phyloP scores from a whole-genome alignment of 2,113 vertebrate species.

The Melanostigma gelatinosum region DNA sequence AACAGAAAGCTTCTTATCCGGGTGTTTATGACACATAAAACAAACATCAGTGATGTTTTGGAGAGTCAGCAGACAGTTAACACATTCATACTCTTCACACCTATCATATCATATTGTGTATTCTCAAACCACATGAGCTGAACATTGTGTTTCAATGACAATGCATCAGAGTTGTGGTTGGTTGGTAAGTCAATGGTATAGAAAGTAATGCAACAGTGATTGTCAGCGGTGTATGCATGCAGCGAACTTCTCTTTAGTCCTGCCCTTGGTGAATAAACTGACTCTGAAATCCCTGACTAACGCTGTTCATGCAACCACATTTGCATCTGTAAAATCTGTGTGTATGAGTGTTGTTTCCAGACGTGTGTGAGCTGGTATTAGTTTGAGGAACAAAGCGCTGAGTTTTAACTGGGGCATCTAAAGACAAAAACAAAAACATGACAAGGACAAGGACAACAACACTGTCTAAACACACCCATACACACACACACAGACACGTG shows the following conservation, averaged over 20 bases:
- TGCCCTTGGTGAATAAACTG: constrained; percentile 35
- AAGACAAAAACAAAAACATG: constrained; percentile 54
- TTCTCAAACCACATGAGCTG: neutral
- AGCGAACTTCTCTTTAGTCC: neutral
- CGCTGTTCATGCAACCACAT: constrained; percentile 15
- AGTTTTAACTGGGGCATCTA: constrained; percentile 65
- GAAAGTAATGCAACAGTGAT: neutral
- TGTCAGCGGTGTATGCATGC: neutral
- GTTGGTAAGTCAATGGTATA: neutral
- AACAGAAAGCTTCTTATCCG: constrained; percentile 9
- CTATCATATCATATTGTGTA: neutral
- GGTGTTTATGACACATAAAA: constrained; percentile 6
- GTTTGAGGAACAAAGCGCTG: constrained; percentile 58
- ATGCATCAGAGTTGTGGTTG: neutral
- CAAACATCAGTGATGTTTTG: neutral
- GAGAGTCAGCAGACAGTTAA: neutral
- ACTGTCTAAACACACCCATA: constrained; percentile 21
- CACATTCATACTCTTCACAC: neutral
- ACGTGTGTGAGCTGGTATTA: constrained; percentile 30
- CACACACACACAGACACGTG: constrained; percentile 24
- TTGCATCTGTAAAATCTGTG: constrained; percentile 56
- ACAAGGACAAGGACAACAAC: constrained; percentile 59
- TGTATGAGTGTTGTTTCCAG: constrained; percentile 22
- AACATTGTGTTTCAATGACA: neutral
- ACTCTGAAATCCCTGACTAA: constrained; percentile 38